Evolutionary conservation across 2,797 vertebrate genomes (phyloP), one percentile per base, ranked within the genome.

Genomic region (Siniperca undulata): DNA sequence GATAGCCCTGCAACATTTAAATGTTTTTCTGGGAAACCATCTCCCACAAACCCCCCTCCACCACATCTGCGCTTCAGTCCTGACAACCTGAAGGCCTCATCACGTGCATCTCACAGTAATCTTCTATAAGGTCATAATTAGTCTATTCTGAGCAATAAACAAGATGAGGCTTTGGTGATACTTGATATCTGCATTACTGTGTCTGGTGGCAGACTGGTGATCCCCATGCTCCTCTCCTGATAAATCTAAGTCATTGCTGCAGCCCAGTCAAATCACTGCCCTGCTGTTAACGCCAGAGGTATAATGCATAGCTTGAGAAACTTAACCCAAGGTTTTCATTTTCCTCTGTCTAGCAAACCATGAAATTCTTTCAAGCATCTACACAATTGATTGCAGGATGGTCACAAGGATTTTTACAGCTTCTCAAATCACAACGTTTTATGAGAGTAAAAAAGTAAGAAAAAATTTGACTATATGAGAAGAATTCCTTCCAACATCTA

Each of bases 221-320:
- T 88, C 88, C 20, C 84, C 72, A 69, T 44, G 13, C 48, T 74
- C 67, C 20, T 73, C 59, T 82, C 34, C 50, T 80, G 71, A 86
- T 78, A 44, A 73, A 83, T 80, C 38, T 55, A 70, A 84, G 36
- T 81, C 42, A 70, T 84, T 78, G 44, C 85, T 64, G 70, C 85
- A 80, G 82, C 56, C 83, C 70, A 70, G 72, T 91, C 81, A 91
- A 88, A 88, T 78, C 80, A 69, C 86, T 30, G 80, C 73, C 81
- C 74, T 89, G 77, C 88, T 80, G 73, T 87, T 86, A 86, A 81
- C 86, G 84, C 60, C 62, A 83, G 58, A 82, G 74, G 48, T 69
- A 70, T 92, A 93, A 95, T 91, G 81, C 86, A 87, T 53, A 83
- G 89, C 84, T 93, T 84, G 76, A 79, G 70, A 78, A 93, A 88